A percentile compares a stretch with the other conserved stretches of the same genome.
These are phyloP conservation scores for Drosophila suboccidentalis DNA, from an alignment of 2,888 invertebrate genomes.

Conservation along the genomic window DNA sequence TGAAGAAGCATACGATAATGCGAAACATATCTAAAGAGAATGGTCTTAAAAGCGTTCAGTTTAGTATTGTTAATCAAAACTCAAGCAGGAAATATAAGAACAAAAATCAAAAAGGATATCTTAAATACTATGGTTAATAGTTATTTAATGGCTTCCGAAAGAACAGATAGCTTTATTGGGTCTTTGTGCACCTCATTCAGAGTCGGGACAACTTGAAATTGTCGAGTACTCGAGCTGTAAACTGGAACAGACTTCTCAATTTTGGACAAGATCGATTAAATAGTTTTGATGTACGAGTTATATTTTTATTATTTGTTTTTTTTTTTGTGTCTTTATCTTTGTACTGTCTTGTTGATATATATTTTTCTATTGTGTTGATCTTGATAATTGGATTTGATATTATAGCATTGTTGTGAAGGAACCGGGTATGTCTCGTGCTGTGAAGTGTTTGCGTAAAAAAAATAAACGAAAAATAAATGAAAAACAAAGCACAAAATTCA, in stretches of 20 bases:
- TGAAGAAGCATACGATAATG: slow-evolving; percentile 36
- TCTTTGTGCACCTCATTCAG: slow-evolving; percentile 45
- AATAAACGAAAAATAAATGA: slow-evolving; percentile 50
- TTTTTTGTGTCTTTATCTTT: slow-evolving; percentile 53
- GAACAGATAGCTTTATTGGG: slow-evolving; percentile 23
- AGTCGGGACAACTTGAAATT: slow-evolving; percentile 20
- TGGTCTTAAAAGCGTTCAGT: slow-evolving; percentile 14
- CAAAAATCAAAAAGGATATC: slow-evolving; percentile 25
- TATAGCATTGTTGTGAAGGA: slow-evolving; percentile 83
- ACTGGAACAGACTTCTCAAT: slow-evolving; percentile 49
- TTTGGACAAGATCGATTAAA: slow-evolving; percentile 27
- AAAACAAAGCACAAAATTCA: slow-evolving; percentile 38
- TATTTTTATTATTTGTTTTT: slow-evolving; percentile 4
- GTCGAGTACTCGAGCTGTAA: slow-evolving; percentile 36
- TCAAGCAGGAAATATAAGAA: slow-evolving; percentile 35
- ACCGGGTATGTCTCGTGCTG: slow-evolving; percentile 85
- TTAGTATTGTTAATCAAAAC: slow-evolving; percentile 59
- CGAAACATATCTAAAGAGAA: background rate
- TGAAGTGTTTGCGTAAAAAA: slow-evolving; percentile 80
- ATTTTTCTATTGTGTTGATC: slow-evolving; percentile 63
- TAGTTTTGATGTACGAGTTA: slow-evolving; percentile 24
- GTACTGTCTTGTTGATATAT: slow-evolving; percentile 54
- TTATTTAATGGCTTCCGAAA: slow-evolving; percentile 24
- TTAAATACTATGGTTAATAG: slow-evolving; percentile 54
- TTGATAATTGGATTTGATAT: slow-evolving; percentile 62